A percentile compares a stretch with the other conserved stretches of the same genome.
phyloP scores from a whole-genome alignment of 2,797 vertebrate genomes.

The Sarcophilus harrisii region DNA sequence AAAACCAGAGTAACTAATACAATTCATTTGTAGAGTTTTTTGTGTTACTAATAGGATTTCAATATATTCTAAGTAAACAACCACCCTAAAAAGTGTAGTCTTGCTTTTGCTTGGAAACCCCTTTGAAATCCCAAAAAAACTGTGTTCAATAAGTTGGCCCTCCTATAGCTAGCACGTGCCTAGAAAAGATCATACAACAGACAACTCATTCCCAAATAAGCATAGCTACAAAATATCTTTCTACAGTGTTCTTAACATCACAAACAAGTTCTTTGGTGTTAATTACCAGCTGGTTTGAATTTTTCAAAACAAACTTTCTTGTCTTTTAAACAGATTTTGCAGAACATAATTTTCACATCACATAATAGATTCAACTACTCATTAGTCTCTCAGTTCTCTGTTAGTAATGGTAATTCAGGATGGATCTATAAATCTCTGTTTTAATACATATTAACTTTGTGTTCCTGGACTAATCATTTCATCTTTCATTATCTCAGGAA shows the following conservation, averaged over 20 bases:
- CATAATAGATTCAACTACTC: background rate
- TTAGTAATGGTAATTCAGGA: background rate
- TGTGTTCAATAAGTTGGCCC: background rate
- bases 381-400: background rate
- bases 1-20: background rate
- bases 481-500: background rate
- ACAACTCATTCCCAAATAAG: background rate
- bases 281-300: background rate
- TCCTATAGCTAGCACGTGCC: no score
- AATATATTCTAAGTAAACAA: background rate
- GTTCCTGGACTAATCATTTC: background rate
- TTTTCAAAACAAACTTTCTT: background rate
- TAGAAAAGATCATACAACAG: background rate
- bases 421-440: background rate
- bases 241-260: background rate
- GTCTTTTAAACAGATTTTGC: background rate
- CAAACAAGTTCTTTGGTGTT: background rate
- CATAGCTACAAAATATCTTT: background rate
- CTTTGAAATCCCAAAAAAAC: background rate
- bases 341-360: background rate
- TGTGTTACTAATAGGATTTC: background rate
- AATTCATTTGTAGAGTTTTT: background rate
- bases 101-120: constrained; percentile 10
- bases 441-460: background rate
- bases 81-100: background rate